These are phyloP conservation scores for Aphaenogaster ashmeadi DNA, from an alignment of 1,140 invertebrate species.

Conservation along the genomic window DNA sequence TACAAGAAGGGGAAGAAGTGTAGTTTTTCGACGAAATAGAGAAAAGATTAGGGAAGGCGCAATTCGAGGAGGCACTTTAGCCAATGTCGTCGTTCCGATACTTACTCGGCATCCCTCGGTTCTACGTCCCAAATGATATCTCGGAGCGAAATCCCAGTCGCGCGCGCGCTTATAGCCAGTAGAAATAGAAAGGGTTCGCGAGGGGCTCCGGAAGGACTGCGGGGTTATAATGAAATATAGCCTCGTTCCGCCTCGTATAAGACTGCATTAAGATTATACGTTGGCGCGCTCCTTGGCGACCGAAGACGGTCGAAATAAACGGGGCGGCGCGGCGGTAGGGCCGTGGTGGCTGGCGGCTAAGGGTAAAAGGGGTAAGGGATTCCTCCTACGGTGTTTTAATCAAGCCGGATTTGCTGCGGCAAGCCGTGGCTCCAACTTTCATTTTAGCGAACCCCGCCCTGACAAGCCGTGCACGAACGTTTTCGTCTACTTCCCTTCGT, in stretches of 20 bases:
- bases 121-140: slow-evolving; percentile 72
- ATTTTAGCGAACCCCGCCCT: slow-evolving; percentile 83
- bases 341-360: slow-evolving; percentile 77
- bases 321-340: slow-evolving; percentile 65
- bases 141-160: slow-evolving; percentile 73
- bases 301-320: slow-evolving; percentile 81
- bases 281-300: slow-evolving; percentile 81
- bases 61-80: slow-evolving; percentile 76
- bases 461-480: slow-evolving; percentile 76
- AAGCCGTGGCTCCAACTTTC: slow-evolving; percentile 87
- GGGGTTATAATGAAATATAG: slow-evolving; percentile 88
- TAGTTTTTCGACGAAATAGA: slow-evolving; percentile 73
- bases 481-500: slow-evolving; percentile 74
- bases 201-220: slow-evolving; percentile 82
- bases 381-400: slow-evolving; percentile 86
- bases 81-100: slow-evolving; percentile 78
- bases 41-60: slow-evolving; percentile 78
- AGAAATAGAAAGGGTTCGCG: slow-evolving; percentile 85
- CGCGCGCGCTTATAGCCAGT: slow-evolving; percentile 73
- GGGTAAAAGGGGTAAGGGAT: slow-evolving; percentile 82
- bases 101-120: slow-evolving; percentile 64
- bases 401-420: slow-evolving; percentile 87
- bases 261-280: slow-evolving; percentile 88
- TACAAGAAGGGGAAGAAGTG: slow-evolving; percentile 6
- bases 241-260: slow-evolving; percentile 86